Conservation (phyloP, 2,888 invertebrate genomes). For the Coleophora flavipennella region DNA sequence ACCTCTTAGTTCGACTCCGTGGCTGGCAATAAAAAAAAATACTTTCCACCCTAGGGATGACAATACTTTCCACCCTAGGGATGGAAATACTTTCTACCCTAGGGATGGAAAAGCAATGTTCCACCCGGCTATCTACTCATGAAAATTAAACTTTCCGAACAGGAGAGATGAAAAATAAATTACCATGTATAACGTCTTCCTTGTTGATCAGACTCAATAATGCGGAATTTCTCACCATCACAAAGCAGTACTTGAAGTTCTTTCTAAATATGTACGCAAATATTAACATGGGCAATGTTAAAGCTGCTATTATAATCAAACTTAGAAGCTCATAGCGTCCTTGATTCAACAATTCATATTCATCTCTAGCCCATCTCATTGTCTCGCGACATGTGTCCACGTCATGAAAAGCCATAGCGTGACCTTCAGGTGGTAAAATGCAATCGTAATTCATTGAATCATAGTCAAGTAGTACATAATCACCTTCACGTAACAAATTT, state of each 20-base stretch:
- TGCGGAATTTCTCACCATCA: constrained; percentile 72
- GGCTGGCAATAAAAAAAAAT: too few relatives aligned
- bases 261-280: constrained; percentile 46
- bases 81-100: too few relatives aligned
- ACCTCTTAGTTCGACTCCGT: too few relatives aligned
- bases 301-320: constrained; percentile 27
- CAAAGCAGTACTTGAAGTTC: constrained; percentile 72
- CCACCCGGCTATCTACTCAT: too few relatives aligned
- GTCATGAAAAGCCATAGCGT: not conserved
- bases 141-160: too few relatives aligned
- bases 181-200: constrained; percentile 39
- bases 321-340: constrained; percentile 18
- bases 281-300: constrained; percentile 24
- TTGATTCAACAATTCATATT: constrained; percentile 9
- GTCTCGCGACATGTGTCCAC: too few relatives aligned
- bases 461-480: constrained; percentile 39
- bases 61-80: too few relatives aligned
- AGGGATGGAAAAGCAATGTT: too few relatives aligned
- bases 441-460: constrained; percentile 26
- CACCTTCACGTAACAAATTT: constrained; percentile 20
- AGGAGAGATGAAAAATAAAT: constrained; percentile 15
- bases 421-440: constrained; percentile 18
- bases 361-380: too few relatives aligned
- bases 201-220: constrained; percentile 68
- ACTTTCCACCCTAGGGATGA: too few relatives aligned